Conservation (phyloP, 2,888 invertebrate species). For the Drosophila neoperkinsi region DNA sequence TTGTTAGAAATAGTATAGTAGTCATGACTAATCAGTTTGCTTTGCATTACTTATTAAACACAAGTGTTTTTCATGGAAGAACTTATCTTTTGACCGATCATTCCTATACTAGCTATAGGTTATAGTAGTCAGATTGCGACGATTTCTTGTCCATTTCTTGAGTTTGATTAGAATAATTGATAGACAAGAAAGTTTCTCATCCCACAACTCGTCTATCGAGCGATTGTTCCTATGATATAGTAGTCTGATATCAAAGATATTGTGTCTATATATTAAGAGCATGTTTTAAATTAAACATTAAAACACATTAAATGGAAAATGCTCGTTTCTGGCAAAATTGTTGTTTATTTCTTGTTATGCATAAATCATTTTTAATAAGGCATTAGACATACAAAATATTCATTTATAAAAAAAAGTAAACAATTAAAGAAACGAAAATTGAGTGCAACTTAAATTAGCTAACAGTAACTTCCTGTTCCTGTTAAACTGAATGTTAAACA, state of each 20-base stretch:
- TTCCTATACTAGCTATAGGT: not conserved
- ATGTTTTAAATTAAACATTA: not conserved
- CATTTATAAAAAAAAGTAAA: not conserved
- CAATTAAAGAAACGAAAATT: not conserved
- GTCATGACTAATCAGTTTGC: not conserved
- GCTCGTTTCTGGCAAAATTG: not conserved
- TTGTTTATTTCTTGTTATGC: not conserved
- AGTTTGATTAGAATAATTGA: not conserved
- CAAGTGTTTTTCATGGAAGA: not conserved
- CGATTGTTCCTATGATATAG: not conserved
- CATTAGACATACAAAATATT: not conserved
- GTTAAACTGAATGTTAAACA: not conserved
- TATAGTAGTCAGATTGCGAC: not conserved
- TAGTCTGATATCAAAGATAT: not conserved
- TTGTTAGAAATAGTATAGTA: not conserved
- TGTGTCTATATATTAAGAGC: not conserved
- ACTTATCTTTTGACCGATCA: not conserved
- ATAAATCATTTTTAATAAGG: not conserved
- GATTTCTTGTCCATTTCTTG: no score
- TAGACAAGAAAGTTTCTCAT: not conserved
- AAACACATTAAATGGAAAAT: not conserved
- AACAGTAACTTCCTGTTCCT: not conserved
- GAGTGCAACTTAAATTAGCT: not conserved
- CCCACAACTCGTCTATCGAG: not conserved
- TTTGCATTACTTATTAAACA: not conserved